phyloP scores from a whole-genome alignment of 2,797 vertebrate genomes.

The Macroramphosus scolopax region DNA sequence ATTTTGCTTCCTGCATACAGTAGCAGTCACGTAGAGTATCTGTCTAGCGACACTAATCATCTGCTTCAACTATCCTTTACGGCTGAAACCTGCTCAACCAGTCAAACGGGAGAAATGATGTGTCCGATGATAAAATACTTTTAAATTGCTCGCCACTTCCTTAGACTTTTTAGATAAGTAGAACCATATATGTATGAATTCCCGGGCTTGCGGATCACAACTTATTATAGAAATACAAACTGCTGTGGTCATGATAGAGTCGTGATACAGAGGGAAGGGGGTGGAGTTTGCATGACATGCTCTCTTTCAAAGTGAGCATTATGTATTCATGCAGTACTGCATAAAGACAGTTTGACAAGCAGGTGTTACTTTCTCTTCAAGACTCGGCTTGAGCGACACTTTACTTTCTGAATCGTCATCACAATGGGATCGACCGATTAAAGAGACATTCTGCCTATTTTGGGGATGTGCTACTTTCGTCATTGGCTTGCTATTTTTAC shows the following conservation, averaged over 20 bases:
- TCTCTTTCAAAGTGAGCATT: conserved; percentile 4
- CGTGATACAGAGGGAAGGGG: conserved; percentile 9
- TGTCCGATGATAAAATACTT: not conserved
- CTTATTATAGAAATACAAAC: conserved; percentile 1
- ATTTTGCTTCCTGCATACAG: no score
- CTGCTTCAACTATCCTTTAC: not conserved
- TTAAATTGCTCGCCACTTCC: not conserved
- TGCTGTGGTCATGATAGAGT: not conserved
- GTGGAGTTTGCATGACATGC: conserved; percentile 33
- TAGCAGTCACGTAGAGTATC: not conserved
- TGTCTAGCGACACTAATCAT: conserved; percentile 9
- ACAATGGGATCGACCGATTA: not conserved
- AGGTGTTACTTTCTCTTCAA: conserved; percentile 4
- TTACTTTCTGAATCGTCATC: not conserved
- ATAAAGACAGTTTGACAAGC: conserved; percentile 3
- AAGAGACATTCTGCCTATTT: conserved; percentile 8
- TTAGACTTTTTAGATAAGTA: not conserved
- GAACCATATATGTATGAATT: not conserved
- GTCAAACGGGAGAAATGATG: conserved; percentile 15
- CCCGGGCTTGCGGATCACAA: not conserved
- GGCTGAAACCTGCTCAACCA: conserved; percentile 43
- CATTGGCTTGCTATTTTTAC: conserved; percentile 23
- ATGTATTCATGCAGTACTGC: conserved; percentile 3
- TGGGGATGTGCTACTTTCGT: conserved; percentile 31
- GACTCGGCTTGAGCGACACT: conserved; percentile 1